A percentile compares a stretch with the other conserved stretches of the same genome.
Conservation (phyloP, 2,888 invertebrate genomes). For the Tipula unca region DNA sequence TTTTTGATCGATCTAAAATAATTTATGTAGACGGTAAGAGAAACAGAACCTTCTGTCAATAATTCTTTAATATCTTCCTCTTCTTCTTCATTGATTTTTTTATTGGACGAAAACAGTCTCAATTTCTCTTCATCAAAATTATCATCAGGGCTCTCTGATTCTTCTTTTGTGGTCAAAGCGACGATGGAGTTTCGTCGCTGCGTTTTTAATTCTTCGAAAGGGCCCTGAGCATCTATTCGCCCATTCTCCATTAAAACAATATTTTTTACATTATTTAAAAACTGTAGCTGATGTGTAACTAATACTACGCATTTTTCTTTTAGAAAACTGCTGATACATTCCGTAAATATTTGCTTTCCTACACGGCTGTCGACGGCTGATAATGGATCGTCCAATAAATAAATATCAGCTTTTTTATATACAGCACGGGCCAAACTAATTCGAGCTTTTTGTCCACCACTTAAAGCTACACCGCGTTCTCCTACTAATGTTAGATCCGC, state of each 20-base stretch:
- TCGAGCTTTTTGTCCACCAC: conserved; percentile 68
- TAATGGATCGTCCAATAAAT: conserved; percentile 68
- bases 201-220: conserved; percentile 43
- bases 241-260: conserved; percentile 49
- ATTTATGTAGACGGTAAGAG: conserved; percentile 49
- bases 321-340: conserved; percentile 54
- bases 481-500: conserved; percentile 48
- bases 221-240: conserved; percentile 37
- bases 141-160: conserved; percentile 25
- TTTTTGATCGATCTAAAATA: conserved; percentile 52
- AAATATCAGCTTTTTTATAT: conserved; percentile 67
- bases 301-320: conserved; percentile 57
- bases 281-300: conserved; percentile 62
- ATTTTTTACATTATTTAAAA: conserved; percentile 48
- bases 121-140: conserved; percentile 28
- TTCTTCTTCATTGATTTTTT: conserved; percentile 32
- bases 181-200: conserved; percentile 47
- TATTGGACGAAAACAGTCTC: neutral
- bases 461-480: conserved; percentile 61
- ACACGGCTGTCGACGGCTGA: conserved; percentile 72
- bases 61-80: conserved; percentile 49
- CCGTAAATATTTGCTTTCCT: conserved; percentile 65
- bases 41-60: conserved; percentile 52
- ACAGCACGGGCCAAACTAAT: conserved; percentile 67
- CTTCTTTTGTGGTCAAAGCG: conserved; percentile 31